Percentiles rank a stretch among this genome's conserved stretches.
Conservation (phyloP, 2,797 vertebrate species). For the Arctocebus calabarensis region DNA sequence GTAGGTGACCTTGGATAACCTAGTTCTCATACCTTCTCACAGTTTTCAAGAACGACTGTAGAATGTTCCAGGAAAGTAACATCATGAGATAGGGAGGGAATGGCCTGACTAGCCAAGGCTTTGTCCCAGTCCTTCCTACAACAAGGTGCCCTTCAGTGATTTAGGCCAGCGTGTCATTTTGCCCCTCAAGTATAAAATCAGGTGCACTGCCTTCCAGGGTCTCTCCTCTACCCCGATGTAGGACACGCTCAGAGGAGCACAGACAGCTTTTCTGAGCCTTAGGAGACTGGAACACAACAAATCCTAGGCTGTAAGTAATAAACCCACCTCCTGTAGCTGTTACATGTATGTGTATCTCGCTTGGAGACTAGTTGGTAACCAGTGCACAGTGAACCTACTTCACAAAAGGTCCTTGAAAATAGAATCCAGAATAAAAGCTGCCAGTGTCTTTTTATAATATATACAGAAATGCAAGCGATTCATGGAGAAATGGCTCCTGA, state of each 20-base stretch:
- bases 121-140: too few relatives aligned
- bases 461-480: not conserved
- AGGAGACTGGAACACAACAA: not conserved
- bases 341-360: not conserved
- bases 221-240: not conserved
- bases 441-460: not conserved
- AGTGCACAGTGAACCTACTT: not conserved
- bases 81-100: not conserved
- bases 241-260: not conserved
- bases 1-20: not conserved
- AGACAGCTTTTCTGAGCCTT: not conserved
- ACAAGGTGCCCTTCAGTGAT: not conserved
- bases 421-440: not conserved
- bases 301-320: not conserved
- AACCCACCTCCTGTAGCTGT: not conserved
- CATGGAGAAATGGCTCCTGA: not conserved
- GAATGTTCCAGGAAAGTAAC: not conserved
- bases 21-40: not conserved
- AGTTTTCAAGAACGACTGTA: not conserved
- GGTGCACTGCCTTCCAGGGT: too few relatives aligned
- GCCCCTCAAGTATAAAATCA: fast-evolving
- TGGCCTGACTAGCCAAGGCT: not conserved
- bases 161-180: not conserved
- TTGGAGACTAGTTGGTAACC: not conserved
- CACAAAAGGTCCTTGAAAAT: not conserved